These are phyloP conservation scores for Acrobasis suavella DNA, from an alignment of 2,888 invertebrate genomes.

Conservation along the genomic window DNA sequence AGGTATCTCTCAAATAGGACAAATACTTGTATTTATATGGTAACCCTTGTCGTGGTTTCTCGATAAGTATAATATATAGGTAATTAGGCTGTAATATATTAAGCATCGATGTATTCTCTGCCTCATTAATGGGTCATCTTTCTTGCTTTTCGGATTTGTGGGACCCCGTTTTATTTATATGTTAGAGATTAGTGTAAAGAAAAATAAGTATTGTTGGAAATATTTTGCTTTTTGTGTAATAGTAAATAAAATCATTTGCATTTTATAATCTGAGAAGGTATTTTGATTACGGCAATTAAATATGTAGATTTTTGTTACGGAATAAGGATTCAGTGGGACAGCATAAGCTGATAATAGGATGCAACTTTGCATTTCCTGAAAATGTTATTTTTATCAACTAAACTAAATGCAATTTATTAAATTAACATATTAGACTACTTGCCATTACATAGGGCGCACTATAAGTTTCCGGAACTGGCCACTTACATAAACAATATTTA, in stretches of 20 bases:
- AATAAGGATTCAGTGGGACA: no score
- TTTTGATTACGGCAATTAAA: not conserved
- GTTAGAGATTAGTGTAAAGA: slow-evolving; percentile 23
- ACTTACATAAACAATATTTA: no score
- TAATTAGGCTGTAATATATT: slow-evolving; percentile 76
- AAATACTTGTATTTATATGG: no score
- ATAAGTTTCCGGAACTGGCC: no score
- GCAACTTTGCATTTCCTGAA: no score
- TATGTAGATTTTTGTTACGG: no score
- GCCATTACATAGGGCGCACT: no score
- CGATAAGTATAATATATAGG: slow-evolving; percentile 77
- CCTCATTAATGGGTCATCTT: slow-evolving; percentile 70
- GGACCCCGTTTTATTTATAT: slow-evolving; percentile 52
- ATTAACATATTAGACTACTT: no score
- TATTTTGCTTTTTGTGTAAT: slow-evolving; percentile 6
- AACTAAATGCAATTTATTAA: no score
- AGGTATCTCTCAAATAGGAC: no score
- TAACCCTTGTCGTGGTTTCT: slow-evolving; percentile 20
- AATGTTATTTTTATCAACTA: no score
- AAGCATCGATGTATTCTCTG: slow-evolving; percentile 66
- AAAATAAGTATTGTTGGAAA: slow-evolving; percentile 7
- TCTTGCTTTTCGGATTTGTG: slow-evolving; percentile 68
- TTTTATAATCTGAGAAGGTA: slow-evolving; percentile 17
- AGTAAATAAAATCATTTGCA: slow-evolving; percentile 11
- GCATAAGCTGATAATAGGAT: no score